These are phyloP conservation scores for Siniperca undulata DNA, from an alignment of 2,797 vertebrate genomes.

Conservation along the genomic window DNA sequence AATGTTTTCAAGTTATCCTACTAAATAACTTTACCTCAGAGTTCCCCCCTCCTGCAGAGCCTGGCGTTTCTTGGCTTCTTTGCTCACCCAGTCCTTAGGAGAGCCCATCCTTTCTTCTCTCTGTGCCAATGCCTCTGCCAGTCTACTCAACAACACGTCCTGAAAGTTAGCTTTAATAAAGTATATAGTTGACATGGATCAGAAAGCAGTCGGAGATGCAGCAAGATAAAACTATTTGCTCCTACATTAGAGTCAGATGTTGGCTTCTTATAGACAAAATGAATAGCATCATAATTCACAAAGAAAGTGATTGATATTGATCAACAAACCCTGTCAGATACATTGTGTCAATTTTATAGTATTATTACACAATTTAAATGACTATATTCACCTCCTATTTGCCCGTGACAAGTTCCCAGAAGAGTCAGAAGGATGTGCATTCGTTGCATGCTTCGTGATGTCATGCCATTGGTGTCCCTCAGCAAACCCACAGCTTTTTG, in stretches of 20 bases:
- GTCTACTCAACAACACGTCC: constrained; percentile 70
- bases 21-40: constrained; percentile 73
- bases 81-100: constrained; percentile 82
- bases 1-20: background rate
- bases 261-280: background rate
- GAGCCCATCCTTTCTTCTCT: constrained; percentile 64
- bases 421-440: constrained; percentile 79
- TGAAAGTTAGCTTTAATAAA: constrained; percentile 75
- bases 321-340: background rate
- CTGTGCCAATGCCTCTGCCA: constrained; percentile 67
- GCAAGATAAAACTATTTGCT: background rate
- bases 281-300: background rate
- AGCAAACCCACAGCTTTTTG: constrained; percentile 84
- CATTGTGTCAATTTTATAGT: background rate
- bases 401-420: constrained; percentile 47
- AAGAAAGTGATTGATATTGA: background rate
- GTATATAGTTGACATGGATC: background rate
- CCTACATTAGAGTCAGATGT: background rate
- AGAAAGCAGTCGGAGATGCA: background rate
- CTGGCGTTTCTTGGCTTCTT: constrained; percentile 78
- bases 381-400: constrained; percentile 59
- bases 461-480: constrained; percentile 65
- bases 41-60: constrained; percentile 86
- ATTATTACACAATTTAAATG: too few relatives aligned
- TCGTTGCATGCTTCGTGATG: constrained; percentile 75